These are phyloP conservation scores for Speoplatyrhinus poulsoni DNA, from an alignment of 2,113 vertebrate species.

Conservation along the genomic window DNA sequence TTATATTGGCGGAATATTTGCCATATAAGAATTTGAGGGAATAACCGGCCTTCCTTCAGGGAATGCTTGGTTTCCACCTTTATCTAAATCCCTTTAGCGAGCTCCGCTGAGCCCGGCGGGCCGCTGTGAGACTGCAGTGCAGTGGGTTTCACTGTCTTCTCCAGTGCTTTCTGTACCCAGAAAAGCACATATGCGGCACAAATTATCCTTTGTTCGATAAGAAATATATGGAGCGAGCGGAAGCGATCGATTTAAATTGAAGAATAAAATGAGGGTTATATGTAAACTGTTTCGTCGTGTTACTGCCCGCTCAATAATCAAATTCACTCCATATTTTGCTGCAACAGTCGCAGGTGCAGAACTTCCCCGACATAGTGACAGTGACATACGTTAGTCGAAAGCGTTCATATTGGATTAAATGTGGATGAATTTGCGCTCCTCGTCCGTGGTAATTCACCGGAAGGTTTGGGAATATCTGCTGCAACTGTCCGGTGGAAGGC, in stretches of 20 bases:
- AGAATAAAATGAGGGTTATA: not conserved
- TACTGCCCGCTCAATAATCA: not conserved
- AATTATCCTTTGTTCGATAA: not conserved
- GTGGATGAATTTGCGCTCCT: not conserved
- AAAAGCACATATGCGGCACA: constrained; percentile 32
- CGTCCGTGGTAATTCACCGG: not conserved
- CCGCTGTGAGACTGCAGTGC: constrained; percentile 68
- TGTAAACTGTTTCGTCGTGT: constrained; percentile 3
- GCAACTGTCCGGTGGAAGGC: constrained; percentile 34
- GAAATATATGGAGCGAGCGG: not conserved
- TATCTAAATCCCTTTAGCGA: constrained; percentile 67
- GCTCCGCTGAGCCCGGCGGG: constrained; percentile 53
- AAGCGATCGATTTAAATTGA: not conserved
- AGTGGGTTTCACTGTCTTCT: constrained; percentile 63
- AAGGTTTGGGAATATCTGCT: constrained; percentile 21
- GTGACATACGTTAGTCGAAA: not conserved
- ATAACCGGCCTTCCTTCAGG: constrained; percentile 46
- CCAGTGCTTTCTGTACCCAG: constrained; percentile 36
- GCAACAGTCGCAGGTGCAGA: constrained; percentile 41
- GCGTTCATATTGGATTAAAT: not conserved
- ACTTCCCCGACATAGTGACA: constrained; percentile 41
- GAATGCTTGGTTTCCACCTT: constrained; percentile 64
- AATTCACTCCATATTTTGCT: constrained; percentile 7
- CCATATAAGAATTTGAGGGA: constrained; percentile 34
- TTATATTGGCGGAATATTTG: not conserved